These are phyloP conservation scores for Junonia oenone DNA, from an alignment of 2,888 invertebrate genomes.

Conservation along the genomic window DNA sequence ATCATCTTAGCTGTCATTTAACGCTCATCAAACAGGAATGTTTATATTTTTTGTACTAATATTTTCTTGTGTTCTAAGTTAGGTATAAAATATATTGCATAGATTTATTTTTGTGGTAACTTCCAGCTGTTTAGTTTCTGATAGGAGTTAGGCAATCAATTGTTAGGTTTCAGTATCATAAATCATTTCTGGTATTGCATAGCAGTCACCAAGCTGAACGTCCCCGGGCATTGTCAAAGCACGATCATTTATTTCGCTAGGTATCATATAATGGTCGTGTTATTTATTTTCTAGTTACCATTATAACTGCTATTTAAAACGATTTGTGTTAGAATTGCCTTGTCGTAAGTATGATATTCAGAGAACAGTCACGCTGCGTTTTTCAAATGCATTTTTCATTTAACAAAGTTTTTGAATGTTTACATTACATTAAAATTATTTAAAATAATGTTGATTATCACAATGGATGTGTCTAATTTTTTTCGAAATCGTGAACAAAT, in stretches of 20 bases:
- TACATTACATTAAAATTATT: not conserved
- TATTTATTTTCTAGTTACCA: not conserved
- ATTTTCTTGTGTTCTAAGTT: constrained; percentile 23
- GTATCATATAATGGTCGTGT: constrained; percentile 7
- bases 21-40: constrained; percentile 43
- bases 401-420: not conserved
- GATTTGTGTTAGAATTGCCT: too few species aligned
- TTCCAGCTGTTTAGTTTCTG: not conserved
- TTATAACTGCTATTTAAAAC: not conserved
- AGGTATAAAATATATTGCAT: not conserved
- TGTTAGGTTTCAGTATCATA: constrained; percentile 42
- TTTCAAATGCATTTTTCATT: not conserved
- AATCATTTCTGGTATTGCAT: constrained; percentile 40
- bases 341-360: too few species aligned
- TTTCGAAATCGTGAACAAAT: not conserved
- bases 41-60: constrained; percentile 44
- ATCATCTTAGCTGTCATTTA: constrained; percentile 58
- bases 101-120: not conserved
- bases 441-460: not conserved
- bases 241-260: constrained; percentile 9
- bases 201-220: constrained; percentile 15
- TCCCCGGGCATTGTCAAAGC: constrained; percentile 13
- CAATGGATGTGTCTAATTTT: too few species aligned
- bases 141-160: constrained; percentile 43
- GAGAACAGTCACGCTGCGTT: too few species aligned